Evolutionary conservation across 64 coral and sea anemone species (phyloP).

Genomic region (Montipora foliosa): DNA sequence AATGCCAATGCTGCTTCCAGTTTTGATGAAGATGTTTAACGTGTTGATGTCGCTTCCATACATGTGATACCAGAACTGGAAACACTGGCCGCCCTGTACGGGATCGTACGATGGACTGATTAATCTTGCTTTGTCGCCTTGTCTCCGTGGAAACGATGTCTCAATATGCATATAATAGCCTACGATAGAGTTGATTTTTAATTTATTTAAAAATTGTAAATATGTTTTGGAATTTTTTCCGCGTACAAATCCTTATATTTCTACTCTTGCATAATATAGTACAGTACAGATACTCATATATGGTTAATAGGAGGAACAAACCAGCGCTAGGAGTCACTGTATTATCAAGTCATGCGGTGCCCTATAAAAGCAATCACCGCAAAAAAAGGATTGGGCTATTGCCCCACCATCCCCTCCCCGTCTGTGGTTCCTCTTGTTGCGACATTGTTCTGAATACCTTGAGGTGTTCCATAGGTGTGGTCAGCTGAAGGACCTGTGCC

Average conservation of each 20-base stretch:
- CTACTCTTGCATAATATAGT: too few relatives aligned
- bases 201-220: too few relatives aligned
- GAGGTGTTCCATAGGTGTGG: slow-evolving; percentile 83
- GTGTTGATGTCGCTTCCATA: slow-evolving; percentile 82
- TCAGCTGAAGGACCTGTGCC: slow-evolving; percentile 80
- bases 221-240: too few relatives aligned
- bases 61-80: slow-evolving; percentile 99
- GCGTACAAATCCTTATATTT: too few relatives aligned
- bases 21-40: slow-evolving; percentile 75
- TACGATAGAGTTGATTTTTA: background rate
- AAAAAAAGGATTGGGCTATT: too few relatives aligned
- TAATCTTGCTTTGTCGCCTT: slow-evolving; percentile 85
- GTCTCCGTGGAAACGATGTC: slow-evolving; percentile 74
- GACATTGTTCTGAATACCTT: slow-evolving; percentile 9
- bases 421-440: background rate
- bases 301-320: too few relatives aligned
- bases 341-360: too few relatives aligned
- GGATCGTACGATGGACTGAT: slow-evolving; percentile 62
- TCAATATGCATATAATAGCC: slow-evolving; percentile 98
- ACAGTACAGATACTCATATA: too few relatives aligned
- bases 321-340: too few relatives aligned
- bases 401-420: too few relatives aligned
- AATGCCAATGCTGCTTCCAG: background rate
- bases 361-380: too few relatives aligned
- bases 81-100: slow-evolving; percentile 75